These are phyloP conservation scores for Tiliqua scincoides DNA, from an alignment of 2,113 vertebrate species.

Conservation along the genomic window DNA sequence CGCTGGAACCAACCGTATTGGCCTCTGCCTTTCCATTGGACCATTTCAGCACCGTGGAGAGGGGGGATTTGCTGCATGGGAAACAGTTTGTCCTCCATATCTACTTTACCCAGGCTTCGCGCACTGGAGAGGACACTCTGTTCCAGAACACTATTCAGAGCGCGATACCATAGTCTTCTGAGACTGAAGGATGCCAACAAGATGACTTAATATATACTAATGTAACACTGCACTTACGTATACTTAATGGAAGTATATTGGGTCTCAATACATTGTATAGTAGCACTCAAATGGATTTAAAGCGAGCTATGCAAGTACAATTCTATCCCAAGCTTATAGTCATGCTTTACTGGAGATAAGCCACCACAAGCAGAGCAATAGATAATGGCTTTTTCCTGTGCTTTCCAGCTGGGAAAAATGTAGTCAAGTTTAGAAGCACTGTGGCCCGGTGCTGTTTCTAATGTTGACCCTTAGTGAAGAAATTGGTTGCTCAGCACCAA, in stretches of 20 bases:
- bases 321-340: not conserved
- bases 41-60: too few relatives aligned
- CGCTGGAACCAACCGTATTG: too few relatives aligned
- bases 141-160: too few relatives aligned
- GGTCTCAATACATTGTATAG: not conserved
- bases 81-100: too few relatives aligned
- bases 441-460: not conserved
- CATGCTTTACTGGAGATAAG: not conserved
- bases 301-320: not conserved
- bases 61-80: too few relatives aligned
- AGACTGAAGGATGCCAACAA: too few relatives aligned
- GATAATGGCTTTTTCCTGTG: not conserved
- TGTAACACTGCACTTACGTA: too few relatives aligned
- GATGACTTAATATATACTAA: too few relatives aligned
- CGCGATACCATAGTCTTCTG: too few relatives aligned
- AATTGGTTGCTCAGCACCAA: constrained; percentile 33
- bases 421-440: not conserved
- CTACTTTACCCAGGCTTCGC: too few relatives aligned
- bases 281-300: not conserved
- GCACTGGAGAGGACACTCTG: too few relatives aligned
- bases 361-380: constrained; percentile 1
- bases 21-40: too few relatives aligned
- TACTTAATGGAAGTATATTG: not conserved
- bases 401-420: not conserved
- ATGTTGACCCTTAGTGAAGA: constrained; percentile 36